Evolutionary conservation across 2,113 vertebrate species (phyloP).

Genomic region (Phoenicopterus ruber): DNA sequence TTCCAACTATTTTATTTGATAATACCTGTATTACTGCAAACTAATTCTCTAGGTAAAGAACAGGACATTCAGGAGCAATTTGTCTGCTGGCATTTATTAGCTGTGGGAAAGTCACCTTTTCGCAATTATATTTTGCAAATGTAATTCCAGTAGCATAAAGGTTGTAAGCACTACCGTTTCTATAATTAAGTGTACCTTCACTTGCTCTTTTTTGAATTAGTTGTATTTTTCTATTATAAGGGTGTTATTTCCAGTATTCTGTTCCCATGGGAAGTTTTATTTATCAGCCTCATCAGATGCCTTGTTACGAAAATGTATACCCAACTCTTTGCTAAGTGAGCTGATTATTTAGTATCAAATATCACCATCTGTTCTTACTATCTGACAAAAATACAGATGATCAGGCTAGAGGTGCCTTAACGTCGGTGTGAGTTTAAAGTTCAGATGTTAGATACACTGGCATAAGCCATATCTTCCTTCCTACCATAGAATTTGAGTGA

Average conservation of each 20-base stretch:
- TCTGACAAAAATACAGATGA: conserved; percentile 14
- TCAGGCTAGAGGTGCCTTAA: conserved; percentile 3
- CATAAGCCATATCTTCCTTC: conserved; percentile 62
- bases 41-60: neutral
- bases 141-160: neutral
- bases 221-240: neutral
- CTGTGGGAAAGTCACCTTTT: conserved; percentile 4
- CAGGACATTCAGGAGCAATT: neutral
- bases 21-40: neutral
- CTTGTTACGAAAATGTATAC: neutral
- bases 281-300: neutral
- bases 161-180: neutral
- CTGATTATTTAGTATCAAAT: conserved; percentile 26
- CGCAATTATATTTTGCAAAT: neutral
- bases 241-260: neutral
- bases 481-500: conserved; percentile 68
- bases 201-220: neutral
- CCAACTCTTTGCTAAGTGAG: neutral
- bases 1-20: neutral
- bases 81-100: neutral
- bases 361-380: conserved; percentile 36
- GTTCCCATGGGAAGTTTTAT: conserved; percentile 21
- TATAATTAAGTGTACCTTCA: neutral
- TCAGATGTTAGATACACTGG: conserved; percentile 52
- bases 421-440: conserved; percentile 16